Evolutionary conservation across 2,888 invertebrate species (phyloP).

Genomic region (Atherix ibis): DNA sequence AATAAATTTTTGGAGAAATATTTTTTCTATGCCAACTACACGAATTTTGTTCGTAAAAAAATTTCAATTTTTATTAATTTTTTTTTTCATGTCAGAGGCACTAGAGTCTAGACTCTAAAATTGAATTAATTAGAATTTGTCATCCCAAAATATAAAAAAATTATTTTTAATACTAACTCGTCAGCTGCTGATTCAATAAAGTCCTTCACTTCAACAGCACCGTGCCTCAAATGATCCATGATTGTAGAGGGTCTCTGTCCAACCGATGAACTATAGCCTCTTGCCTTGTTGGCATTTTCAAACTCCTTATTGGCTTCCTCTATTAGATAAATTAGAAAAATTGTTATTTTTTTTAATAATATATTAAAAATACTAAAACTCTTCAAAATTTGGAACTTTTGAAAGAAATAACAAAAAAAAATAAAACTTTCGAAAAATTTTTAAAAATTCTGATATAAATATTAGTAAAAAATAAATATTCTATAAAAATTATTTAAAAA

Average conservation of each 20-base stretch:
- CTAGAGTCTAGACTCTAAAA: too few relatives aligned
- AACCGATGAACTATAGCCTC: slow-evolving; percentile 25
- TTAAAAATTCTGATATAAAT: not conserved
- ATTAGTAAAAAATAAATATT: not conserved
- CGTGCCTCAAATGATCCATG: slow-evolving; percentile 30
- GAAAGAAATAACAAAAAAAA: not conserved
- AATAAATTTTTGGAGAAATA: too few relatives aligned
- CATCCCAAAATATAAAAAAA: too few relatives aligned
- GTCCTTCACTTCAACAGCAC: slow-evolving; percentile 27
- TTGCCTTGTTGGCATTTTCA: slow-evolving; percentile 22
- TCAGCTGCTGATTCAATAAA: slow-evolving; percentile 27
- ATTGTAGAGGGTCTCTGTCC: slow-evolving; percentile 30
- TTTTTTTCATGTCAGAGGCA: too few relatives aligned
- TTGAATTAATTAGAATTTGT: too few relatives aligned
- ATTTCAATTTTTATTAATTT: too few relatives aligned
- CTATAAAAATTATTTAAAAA: too few relatives aligned
- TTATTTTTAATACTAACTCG: slow-evolving; percentile 22
- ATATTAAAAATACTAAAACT: not conserved
- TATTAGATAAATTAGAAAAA: slow-evolving; percentile 12
- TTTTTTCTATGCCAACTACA: too few relatives aligned
- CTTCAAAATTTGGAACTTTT: not conserved
- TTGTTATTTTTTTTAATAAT: not conserved
- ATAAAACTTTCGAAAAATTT: not conserved
- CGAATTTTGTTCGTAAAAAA: too few relatives aligned
- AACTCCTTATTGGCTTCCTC: slow-evolving; percentile 30